Conservation (phyloP, 1,140 invertebrate species). For the Tribolium madens region DNA sequence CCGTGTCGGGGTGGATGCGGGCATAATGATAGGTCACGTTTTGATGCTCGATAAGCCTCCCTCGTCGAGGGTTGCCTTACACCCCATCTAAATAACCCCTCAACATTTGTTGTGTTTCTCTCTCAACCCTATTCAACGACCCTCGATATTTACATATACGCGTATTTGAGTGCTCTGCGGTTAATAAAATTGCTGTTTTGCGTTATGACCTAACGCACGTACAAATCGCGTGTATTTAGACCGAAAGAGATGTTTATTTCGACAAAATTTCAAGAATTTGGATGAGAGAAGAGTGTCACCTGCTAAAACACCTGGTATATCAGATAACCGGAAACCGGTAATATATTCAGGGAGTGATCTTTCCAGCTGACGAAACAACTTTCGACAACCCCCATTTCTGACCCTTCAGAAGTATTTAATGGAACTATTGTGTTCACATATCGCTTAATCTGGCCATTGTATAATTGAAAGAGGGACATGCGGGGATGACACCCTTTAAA, state of each 20-base stretch:
- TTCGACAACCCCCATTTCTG: constrained; percentile 16
- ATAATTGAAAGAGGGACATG: constrained; percentile 42
- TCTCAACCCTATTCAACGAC: constrained; percentile 13
- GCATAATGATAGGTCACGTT: constrained; percentile 55
- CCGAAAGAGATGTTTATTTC: constrained; percentile 52
- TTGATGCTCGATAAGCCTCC: constrained; percentile 52
- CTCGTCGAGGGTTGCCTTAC: constrained; percentile 9
- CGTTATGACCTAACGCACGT: constrained; percentile 41
- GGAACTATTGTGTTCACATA: constrained; percentile 46
- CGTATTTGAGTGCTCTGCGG: constrained; percentile 40
- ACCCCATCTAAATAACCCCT: constrained; percentile 28
- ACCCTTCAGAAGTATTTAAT: constrained; percentile 42
- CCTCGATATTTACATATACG: constrained; percentile 40
- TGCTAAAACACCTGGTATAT: constrained; percentile 42
- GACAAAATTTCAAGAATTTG: not conserved
- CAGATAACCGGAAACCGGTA: constrained; percentile 44
- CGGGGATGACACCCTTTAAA: constrained; percentile 37
- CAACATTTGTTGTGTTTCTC: constrained; percentile 14
- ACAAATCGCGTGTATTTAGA: constrained; percentile 53
- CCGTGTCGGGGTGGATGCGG: constrained; percentile 37
- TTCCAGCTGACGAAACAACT: constrained; percentile 46
- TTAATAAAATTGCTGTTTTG: constrained; percentile 43
- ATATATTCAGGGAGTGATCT: constrained; percentile 45
- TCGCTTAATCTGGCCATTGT: constrained; percentile 44
- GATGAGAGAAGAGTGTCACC: too few species aligned